phyloP scores from a whole-genome alignment of 1,140 invertebrate species.

The Solen grandis region DNA sequence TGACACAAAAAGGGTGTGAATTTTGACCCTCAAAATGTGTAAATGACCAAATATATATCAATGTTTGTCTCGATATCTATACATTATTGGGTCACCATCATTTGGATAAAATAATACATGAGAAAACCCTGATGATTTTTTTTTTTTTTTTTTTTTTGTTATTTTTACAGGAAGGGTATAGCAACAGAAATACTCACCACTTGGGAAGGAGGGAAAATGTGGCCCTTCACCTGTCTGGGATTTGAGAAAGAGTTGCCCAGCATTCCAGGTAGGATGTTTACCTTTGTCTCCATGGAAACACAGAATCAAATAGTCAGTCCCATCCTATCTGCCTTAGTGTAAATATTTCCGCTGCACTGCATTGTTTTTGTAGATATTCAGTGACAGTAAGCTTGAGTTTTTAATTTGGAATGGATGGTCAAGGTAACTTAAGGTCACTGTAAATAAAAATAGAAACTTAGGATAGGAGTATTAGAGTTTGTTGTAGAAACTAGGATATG shows the following conservation, averaged over 20 bases:
- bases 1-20: no score
- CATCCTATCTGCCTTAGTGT: no score
- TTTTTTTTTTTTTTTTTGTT: no score
- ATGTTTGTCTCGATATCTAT: no score
- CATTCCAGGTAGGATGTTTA: conserved; percentile 60
- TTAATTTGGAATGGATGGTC: conserved; percentile 2
- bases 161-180: conserved; percentile 58
- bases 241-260: conserved; percentile 63
- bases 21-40: no score
- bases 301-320: neutral
- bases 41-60: no score
- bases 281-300: neutral
- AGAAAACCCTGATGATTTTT: neutral
- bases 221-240: conserved; percentile 68
- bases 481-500: no score
- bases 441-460: no score
- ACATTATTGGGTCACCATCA: no score
- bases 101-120: neutral
- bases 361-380: neutral
- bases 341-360: no score
- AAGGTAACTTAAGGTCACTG: no score
- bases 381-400: neutral
- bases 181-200: conserved; percentile 57
- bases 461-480: no score
- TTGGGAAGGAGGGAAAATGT: conserved; percentile 68